Percentiles rank a stretch among this genome's conserved stretches.
Evolutionary conservation across 2,888 invertebrate genomes (phyloP).

Genomic region (Eupithecia vulgata): DNA sequence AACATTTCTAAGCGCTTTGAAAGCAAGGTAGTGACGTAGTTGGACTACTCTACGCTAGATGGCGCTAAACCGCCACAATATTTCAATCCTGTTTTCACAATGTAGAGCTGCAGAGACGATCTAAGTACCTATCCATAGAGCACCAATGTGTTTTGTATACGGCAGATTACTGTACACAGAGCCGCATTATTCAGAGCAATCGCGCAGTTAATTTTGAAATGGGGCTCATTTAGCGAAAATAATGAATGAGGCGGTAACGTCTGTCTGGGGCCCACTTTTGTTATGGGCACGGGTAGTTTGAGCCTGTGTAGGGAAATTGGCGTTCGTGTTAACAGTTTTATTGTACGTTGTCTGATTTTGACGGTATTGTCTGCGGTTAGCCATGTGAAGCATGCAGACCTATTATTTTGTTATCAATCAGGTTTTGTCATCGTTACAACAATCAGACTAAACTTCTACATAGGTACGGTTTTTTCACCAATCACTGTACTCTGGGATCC

Average conservation of each 20-base stretch:
- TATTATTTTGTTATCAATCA: slow-evolving; percentile 45
- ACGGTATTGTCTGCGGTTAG: slow-evolving; percentile 57
- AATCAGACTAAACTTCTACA: not conserved
- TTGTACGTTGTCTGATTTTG: slow-evolving; percentile 43
- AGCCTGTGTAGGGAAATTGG: slow-evolving; percentile 55
- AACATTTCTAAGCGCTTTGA: not conserved
- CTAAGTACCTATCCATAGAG: slow-evolving; percentile 6
- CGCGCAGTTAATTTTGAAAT: slow-evolving; percentile 80
- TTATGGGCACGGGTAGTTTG: slow-evolving; percentile 57
- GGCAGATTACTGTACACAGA: slow-evolving; percentile 56
- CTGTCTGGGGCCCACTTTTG: slow-evolving; percentile 59
- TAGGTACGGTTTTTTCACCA: not conserved
- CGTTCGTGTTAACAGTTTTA: slow-evolving; percentile 53
- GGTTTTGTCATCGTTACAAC: slow-evolving; percentile 28
- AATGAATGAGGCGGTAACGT: slow-evolving; percentile 64
- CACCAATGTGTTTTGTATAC: slow-evolving; percentile 22
- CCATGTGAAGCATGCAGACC: slow-evolving; percentile 54
- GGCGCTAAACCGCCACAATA: slow-evolving; percentile 49
- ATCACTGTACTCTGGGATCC: not conserved
- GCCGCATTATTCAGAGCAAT: slow-evolving; percentile 74
- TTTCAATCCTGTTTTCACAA: not conserved
- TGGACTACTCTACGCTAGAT: slow-evolving; percentile 56
- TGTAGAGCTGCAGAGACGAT: not conserved
- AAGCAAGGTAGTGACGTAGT: slow-evolving; percentile 37
- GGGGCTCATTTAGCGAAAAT: slow-evolving; percentile 75